phyloP scores from a whole-genome alignment of 2,888 invertebrate species.

The Tetanocera ferruginea region DNA sequence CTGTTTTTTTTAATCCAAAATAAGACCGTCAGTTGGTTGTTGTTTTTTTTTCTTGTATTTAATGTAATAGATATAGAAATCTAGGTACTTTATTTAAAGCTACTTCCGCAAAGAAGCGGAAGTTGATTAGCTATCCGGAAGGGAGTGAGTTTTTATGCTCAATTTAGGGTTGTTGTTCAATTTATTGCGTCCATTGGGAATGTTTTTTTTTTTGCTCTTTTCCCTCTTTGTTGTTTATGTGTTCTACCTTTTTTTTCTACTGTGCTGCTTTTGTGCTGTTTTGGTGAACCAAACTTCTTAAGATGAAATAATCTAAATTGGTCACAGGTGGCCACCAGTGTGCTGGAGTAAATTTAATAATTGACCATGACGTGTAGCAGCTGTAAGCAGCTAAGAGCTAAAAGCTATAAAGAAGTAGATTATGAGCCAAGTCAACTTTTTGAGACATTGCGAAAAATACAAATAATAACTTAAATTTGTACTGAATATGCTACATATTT shows the following conservation, averaged over 20 bases:
- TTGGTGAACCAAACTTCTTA: constrained; percentile 1
- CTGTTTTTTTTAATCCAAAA: neutral
- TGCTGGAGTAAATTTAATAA: constrained; percentile 53
- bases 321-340: constrained; percentile 60
- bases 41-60: neutral
- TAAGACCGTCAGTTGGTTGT: neutral
- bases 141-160: neutral
- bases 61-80: neutral
- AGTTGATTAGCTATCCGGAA: constrained; percentile 37
- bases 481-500: neutral
- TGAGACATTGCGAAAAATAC: neutral
- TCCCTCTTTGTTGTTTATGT: neutral
- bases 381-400: neutral
- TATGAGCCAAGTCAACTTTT: neutral
- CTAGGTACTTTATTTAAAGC: constrained; percentile 24
- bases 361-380: constrained; percentile 41
- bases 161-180: constrained; percentile 24
- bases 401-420: neutral
- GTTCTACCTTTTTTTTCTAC: neutral
- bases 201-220: constrained; percentile 21
- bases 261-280: constrained; percentile 8
- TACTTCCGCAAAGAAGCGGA: constrained; percentile 31
- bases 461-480: neutral
- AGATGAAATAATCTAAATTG: constrained; percentile 60
- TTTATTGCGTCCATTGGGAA: constrained; percentile 39